A percentile compares a stretch with the other conserved stretches of the same genome.
These are phyloP conservation scores for Drosophila pallidifrons DNA, from an alignment of 1,140 invertebrate genomes.

Conservation along the genomic window DNA sequence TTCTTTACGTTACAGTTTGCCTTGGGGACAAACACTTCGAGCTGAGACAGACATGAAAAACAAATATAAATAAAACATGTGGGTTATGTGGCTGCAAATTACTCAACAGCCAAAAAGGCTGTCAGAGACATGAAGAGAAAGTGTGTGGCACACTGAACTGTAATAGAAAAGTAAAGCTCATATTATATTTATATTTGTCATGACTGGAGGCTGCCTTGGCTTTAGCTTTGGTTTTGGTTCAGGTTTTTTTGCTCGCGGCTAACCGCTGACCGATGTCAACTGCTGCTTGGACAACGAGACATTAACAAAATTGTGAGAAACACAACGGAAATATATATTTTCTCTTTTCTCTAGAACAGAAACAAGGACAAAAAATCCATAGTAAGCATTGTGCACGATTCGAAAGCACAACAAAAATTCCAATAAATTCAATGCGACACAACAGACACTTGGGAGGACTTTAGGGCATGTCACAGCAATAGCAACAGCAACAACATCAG, in stretches of 20 bases:
- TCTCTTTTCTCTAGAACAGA: neutral
- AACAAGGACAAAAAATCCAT: constrained; percentile 20
- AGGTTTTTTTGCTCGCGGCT: constrained; percentile 14
- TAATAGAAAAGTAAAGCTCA: constrained; percentile 71
- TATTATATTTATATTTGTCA: constrained; percentile 73
- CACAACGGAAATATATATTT: constrained; percentile 63
- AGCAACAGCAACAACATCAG: constrained; percentile 29
- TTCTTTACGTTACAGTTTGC: constrained; percentile 3
- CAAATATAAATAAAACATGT: constrained; percentile 69
- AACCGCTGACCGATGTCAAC: constrained; percentile 67
- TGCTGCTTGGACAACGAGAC: constrained; percentile 57
- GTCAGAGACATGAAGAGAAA: neutral
- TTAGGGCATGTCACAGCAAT: constrained; percentile 75
- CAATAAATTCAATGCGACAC: constrained; percentile 84
- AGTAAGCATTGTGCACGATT: constrained; percentile 37
- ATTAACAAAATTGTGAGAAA: constrained; percentile 74
- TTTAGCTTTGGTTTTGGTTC: neutral
- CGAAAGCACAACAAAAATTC: constrained; percentile 73
- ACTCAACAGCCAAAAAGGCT: constrained; percentile 38
- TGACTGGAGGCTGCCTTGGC: constrained; percentile 32
- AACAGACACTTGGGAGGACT: constrained; percentile 80
- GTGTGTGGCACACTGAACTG: neutral
- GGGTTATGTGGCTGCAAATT: constrained; percentile 67
- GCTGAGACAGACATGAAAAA: neutral
- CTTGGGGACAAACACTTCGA: neutral